Conservation (phyloP, 2,113 vertebrate species). For the Casuarius casuarius region DNA sequence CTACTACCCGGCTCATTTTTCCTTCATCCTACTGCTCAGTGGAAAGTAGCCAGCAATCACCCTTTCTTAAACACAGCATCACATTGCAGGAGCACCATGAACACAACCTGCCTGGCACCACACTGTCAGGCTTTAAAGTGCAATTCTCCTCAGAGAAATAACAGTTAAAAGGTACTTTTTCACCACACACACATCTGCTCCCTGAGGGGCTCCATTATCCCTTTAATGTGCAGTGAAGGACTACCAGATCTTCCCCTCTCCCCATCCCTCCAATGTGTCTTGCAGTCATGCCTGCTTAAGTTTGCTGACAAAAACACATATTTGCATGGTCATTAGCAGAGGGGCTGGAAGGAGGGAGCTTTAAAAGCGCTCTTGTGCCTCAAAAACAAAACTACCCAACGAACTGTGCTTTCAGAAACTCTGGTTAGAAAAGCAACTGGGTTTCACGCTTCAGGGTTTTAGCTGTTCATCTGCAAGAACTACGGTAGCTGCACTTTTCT, state of each 20-base stretch:
- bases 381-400: constrained; percentile 16
- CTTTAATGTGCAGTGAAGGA: constrained; percentile 5
- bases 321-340: constrained; percentile 43
- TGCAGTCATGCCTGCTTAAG: constrained; percentile 55
- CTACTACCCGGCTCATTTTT: not conserved
- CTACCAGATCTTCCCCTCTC: not conserved
- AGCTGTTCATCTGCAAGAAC: not conserved
- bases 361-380: constrained; percentile 19
- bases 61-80: not conserved
- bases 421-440: not conserved
- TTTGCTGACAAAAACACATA: constrained; percentile 54
- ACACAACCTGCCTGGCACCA: not conserved
- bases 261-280: not conserved
- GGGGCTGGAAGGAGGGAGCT: not conserved
- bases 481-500: not conserved
- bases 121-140: not conserved
- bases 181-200: constrained; percentile 13
- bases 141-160: constrained; percentile 9
- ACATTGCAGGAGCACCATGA: not conserved
- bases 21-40: not conserved
- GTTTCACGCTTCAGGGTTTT: constrained; percentile 13
- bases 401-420: not conserved
- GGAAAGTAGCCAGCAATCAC: not conserved
- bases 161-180: constrained; percentile 51
- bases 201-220: constrained; percentile 39